Evolutionary conservation across 2,113 vertebrate genomes (phyloP).

Genomic region (Mastomys natalensis): DNA sequence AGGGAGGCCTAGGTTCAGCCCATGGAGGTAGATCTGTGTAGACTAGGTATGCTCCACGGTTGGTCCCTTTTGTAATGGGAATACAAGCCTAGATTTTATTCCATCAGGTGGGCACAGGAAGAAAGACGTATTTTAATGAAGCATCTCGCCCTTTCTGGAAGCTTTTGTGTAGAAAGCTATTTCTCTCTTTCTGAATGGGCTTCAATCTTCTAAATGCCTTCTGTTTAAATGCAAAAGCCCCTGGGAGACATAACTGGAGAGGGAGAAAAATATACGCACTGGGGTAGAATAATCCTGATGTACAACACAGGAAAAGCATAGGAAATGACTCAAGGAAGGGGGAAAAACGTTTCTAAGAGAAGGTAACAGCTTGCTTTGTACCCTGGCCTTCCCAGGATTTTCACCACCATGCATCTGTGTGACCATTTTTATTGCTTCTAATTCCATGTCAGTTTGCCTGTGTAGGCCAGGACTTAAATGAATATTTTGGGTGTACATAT

Average conservation of each 20-base stretch:
- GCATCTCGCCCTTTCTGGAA: neutral
- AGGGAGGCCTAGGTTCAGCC: too few relatives aligned
- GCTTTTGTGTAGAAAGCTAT: neutral
- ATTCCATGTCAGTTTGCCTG: neutral
- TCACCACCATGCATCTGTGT: neutral
- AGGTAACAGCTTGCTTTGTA: neutral
- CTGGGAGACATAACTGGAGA: neutral
- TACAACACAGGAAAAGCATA: neutral
- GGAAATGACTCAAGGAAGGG: neutral
- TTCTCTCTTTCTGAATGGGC: neutral
- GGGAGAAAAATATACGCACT: neutral
- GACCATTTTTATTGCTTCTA: neutral
- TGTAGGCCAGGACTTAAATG: neutral
- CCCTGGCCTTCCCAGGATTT: neutral
- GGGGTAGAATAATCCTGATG: neutral
- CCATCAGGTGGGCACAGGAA: neutral
- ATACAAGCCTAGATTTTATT: neutral
- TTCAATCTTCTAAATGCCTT: neutral
- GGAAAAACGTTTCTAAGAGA: neutral
- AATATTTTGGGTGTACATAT: slow-evolving; percentile 1
- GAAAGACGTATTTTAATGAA: neutral
- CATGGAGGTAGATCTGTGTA: too few relatives aligned
- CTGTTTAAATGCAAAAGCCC: neutral
- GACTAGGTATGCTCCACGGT: too few relatives aligned
- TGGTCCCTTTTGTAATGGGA: neutral